A percentile compares a stretch with the other conserved stretches of the same genome.
These are phyloP conservation scores for Orius laevigatus DNA, from an alignment of 1,140 invertebrate species.

Conservation along the genomic window DNA sequence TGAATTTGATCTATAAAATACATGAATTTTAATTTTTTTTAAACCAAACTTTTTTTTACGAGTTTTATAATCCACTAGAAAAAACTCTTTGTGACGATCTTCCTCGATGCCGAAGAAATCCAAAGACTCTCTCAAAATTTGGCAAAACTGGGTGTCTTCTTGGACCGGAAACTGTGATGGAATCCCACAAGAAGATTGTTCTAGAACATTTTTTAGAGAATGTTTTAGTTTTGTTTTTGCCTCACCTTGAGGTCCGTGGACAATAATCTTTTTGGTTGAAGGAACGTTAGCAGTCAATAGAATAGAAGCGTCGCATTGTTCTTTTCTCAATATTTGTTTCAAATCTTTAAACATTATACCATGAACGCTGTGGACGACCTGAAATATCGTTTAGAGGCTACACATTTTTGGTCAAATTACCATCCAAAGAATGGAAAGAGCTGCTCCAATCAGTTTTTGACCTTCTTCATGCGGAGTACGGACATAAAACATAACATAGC, in stretches of 20 bases:
- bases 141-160: slow-evolving; percentile 96
- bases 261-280: slow-evolving; percentile 96
- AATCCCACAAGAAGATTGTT: slow-evolving; percentile 80
- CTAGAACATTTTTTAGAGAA: too few species aligned
- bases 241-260: slow-evolving; percentile 72
- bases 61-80: slow-evolving; percentile 93
- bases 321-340: slow-evolving; percentile 95
- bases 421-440: slow-evolving; percentile 91
- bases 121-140: slow-evolving; percentile 86
- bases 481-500: slow-evolving; percentile 99
- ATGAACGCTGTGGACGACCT: slow-evolving; percentile 91
- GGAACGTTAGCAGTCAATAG: slow-evolving; percentile 96
- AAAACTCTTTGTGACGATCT: slow-evolving; percentile 73
- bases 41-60: slow-evolving; percentile 44
- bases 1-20: slow-evolving; percentile 72
- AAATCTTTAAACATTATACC: slow-evolving; percentile 99
- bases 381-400: slow-evolving; percentile 20
- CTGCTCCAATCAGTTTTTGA: slow-evolving; percentile 82
- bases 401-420: slow-evolving; percentile 32
- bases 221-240: background rate
- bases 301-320: slow-evolving; percentile 96
- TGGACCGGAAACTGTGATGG: slow-evolving; percentile 97
- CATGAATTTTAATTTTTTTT: background rate
- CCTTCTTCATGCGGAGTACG: slow-evolving; percentile 85
- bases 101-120: slow-evolving; percentile 97